Base-by-base conservation (phyloP, 2,113 vertebrate genomes). In the Sphyrna mokarran region DNA sequence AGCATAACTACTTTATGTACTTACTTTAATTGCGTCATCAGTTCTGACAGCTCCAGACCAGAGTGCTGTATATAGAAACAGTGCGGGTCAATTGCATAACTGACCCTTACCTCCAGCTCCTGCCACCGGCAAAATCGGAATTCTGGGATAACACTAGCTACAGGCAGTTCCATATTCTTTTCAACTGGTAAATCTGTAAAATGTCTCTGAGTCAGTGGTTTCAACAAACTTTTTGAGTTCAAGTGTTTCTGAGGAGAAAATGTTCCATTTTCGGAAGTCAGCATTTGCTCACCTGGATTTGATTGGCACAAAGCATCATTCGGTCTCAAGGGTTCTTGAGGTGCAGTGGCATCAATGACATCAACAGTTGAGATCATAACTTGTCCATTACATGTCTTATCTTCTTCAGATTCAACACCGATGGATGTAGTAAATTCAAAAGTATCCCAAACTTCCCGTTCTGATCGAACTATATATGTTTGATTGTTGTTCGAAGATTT, bases 1-100 rank as follows among this genome's bases (percentile, higher is more conserved):
- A 93, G 94, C 13, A 70, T n/a, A 43, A 70, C 11, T 26, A 7
- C 26, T 94, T 48, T 5, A 43, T 29, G 94, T 29, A 95, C 94
- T 95, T 72, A 95, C 94, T 95, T 95, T 8, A 95, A 95, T 72
- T 95, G 13, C 13, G 10, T 95, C 94, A 95, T 95, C 43, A 95
- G 40, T 72, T 48, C 68, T 23, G 26, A 69, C 33, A 95, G 94
- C 23, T 95, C 94, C 23, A 18, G 68, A 54, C 69, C 69, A 33
- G 7, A 9, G 11, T 95, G 94, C 69, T 95, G 94, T 43, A 95
- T 95, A 33, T 95, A 95, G 23, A 95, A 95, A 95, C 54, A 29
- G 43, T 95, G 94, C 29, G 94, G 94, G 43, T 76, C 94, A 33
- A 95, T 33, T 29, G n/a, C 94, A 72, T 95, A 54, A 54, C 94